These are phyloP conservation scores for Chaetophractus vellerosus DNA, from an alignment of 2,797 vertebrate species.

Conservation along the genomic window DNA sequence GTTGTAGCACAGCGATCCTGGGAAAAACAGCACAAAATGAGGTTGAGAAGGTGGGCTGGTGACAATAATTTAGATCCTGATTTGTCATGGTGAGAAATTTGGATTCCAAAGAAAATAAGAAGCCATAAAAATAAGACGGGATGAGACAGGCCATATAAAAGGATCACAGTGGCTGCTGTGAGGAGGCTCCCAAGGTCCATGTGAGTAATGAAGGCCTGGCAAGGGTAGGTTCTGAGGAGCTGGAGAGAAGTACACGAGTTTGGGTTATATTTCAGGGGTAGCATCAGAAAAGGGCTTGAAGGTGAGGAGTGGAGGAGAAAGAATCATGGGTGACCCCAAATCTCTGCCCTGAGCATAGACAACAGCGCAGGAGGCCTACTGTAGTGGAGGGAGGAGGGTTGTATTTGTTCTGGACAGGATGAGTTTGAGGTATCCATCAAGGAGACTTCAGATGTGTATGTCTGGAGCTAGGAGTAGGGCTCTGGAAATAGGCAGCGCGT, in stretches of 20 bases:
- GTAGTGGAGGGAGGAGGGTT: neutral
- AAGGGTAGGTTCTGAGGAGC: neutral
- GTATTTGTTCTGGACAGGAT: neutral
- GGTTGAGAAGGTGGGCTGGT: neutral
- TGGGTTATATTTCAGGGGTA: neutral
- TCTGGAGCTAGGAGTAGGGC: neutral
- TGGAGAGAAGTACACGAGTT: neutral
- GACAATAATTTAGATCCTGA: neutral
- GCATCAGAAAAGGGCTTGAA: neutral
- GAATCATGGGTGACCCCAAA: neutral
- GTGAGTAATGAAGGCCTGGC: neutral
- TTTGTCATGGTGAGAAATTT: neutral
- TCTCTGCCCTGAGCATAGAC: neutral
- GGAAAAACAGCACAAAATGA: neutral
- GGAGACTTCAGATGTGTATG: neutral
- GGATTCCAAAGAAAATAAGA: neutral
- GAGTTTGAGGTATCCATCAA: neutral
- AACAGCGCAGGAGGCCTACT: neutral
- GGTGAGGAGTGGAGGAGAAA: neutral
- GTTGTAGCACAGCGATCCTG: neutral
- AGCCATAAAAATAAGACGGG: neutral
- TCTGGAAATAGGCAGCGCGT: fast-evolving
- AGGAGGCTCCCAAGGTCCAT: neutral
- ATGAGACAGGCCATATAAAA: neutral
- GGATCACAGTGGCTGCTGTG: neutral